These are phyloP conservation scores for Virgularia gustaviana DNA, from an alignment of 92 coral and sea anemone species.

Conservation along the genomic window DNA sequence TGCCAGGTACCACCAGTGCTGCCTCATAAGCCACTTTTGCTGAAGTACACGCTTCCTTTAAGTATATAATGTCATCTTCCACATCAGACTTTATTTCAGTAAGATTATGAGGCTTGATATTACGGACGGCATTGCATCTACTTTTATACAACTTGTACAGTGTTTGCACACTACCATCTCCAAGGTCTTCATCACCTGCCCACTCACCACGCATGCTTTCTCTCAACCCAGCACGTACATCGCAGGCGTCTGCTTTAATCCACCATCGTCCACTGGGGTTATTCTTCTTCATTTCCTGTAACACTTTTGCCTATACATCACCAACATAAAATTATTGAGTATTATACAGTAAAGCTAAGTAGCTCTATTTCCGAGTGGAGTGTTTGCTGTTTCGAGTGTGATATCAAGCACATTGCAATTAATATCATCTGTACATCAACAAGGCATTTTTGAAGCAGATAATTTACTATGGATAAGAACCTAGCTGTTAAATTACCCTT, in stretches of 20 bases:
- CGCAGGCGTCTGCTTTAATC: constrained; percentile 77
- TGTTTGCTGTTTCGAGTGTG: neutral
- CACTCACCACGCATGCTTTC: constrained; percentile 60
- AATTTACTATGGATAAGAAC: neutral
- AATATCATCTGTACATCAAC: no score
- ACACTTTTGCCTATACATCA: constrained; percentile 51
- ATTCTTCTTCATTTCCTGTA: constrained; percentile 33
- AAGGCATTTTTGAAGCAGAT: neutral
- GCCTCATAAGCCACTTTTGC: constrained; percentile 37
- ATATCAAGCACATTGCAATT: no score
- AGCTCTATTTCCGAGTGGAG: neutral
- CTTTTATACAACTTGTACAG: constrained; percentile 36
- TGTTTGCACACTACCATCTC: constrained; percentile 25
- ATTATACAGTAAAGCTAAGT: neutral
- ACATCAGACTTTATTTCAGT: constrained; percentile 8
- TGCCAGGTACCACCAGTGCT: constrained; percentile 16
- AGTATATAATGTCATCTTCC: constrained; percentile 43
- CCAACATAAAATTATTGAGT: neutral
- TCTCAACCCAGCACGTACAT: constrained; percentile 56
- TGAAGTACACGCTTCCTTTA: constrained; percentile 17
- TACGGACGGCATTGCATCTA: constrained; percentile 24
- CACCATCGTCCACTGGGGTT: constrained; percentile 67
- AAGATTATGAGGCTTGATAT: neutral
- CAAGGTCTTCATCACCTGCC: constrained; percentile 75
- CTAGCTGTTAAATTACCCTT: neutral